These are phyloP conservation scores for Zaprionus kolodkinae DNA, from an alignment of 1,140 invertebrate species.

Conservation along the genomic window DNA sequence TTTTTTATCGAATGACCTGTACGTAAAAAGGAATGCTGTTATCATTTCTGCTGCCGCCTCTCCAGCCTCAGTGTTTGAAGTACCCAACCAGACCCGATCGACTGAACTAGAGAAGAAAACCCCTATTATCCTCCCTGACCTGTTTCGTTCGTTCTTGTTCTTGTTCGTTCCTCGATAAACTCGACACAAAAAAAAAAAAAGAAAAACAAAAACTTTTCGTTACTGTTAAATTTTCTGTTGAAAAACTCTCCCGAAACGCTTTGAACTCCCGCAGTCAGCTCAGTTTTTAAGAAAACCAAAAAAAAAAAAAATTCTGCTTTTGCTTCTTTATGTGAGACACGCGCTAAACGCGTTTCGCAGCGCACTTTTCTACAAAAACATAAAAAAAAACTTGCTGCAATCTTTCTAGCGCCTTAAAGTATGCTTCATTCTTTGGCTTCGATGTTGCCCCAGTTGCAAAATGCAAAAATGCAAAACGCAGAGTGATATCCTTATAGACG, in stretches of 20 bases:
- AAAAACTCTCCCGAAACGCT: slow-evolving; percentile 3
- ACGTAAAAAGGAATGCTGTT: slow-evolving; percentile 71
- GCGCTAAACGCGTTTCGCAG: slow-evolving; percentile 39
- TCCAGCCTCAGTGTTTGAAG: slow-evolving; percentile 16
- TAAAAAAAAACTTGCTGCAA: slow-evolving; percentile 2
- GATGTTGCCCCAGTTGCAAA: slow-evolving; percentile 54
- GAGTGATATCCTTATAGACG: slow-evolving; percentile 80
- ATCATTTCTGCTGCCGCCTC: slow-evolving; percentile 62
- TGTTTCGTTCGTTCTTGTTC: neutral
- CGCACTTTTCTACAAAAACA: slow-evolving; percentile 27
- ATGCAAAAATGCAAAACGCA: slow-evolving; percentile 33
- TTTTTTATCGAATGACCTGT: slow-evolving; percentile 18
- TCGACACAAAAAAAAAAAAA: neutral
- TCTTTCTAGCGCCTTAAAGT: slow-evolving; percentile 62
- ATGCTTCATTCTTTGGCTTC: slow-evolving; percentile 75
- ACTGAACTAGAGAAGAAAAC: neutral
- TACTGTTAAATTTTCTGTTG: slow-evolving; percentile 1
- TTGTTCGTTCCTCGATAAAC: neutral
- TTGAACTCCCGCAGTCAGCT: slow-evolving; percentile 17
- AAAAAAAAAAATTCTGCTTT: slow-evolving; percentile 30
- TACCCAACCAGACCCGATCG: neutral
- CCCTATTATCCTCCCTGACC: neutral
- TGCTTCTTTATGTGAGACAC: slow-evolving; percentile 47
- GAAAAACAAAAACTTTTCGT: neutral
- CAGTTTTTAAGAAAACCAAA: neutral